phyloP scores from a whole-genome alignment of 2,888 invertebrate species.

The Dysmachus trigonus region DNA sequence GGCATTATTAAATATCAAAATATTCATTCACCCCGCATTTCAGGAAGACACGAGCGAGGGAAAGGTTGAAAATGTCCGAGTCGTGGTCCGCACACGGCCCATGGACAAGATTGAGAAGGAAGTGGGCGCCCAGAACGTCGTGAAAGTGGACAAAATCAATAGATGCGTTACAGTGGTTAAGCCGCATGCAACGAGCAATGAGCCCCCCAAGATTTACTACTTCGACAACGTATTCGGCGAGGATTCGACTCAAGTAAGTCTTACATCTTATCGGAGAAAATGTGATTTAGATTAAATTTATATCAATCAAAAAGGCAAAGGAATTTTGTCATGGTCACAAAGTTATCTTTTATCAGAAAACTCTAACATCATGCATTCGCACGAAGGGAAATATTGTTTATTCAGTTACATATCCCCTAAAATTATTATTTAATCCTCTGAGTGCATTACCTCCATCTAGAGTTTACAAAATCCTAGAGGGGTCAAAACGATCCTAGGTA shows the following conservation, averaged over 20 bases:
- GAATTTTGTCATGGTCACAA: no score
- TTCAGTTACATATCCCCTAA: no score
- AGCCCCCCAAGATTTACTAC: constrained; percentile 88
- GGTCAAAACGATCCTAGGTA: no score
- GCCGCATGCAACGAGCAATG: constrained; percentile 74
- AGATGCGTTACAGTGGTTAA: constrained; percentile 81
- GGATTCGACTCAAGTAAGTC: constrained; percentile 79
- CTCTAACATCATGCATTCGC: no score
- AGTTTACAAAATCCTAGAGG: no score
- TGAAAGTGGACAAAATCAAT: constrained; percentile 79
- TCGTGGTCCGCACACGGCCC: constrained; percentile 94
- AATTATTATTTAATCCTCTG: no score
- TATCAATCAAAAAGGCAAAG: no score
- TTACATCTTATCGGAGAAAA: background rate
- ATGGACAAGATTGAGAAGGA: constrained; percentile 85
- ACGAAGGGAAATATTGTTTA: no score
- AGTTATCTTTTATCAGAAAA: no score
- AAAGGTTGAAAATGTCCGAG: constrained; percentile 92
- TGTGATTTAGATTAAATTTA: background rate
- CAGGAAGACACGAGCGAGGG: constrained; percentile 58
- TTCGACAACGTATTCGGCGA: constrained; percentile 95
- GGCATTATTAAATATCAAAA: background rate
- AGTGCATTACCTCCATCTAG: no score
- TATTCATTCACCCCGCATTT: background rate
- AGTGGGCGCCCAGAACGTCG: constrained; percentile 76